Evolutionary conservation across 2,888 invertebrate genomes (phyloP).

Genomic region (Apodemia mormo): DNA sequence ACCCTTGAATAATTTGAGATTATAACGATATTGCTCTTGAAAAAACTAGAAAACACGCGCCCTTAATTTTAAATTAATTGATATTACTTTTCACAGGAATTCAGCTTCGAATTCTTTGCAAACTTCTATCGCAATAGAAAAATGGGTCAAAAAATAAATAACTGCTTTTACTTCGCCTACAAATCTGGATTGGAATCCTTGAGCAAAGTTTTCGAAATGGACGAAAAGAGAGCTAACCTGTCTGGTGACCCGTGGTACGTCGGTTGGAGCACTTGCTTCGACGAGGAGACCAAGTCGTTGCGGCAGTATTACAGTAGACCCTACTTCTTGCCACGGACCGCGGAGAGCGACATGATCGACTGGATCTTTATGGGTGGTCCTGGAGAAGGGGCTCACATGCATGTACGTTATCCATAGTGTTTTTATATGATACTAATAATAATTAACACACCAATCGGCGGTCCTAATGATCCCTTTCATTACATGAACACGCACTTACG

Average conservation of each 20-base stretch:
- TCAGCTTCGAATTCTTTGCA: conserved; percentile 92
- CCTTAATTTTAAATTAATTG: no score
- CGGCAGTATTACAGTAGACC: conserved; percentile 90
- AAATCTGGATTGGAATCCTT: conserved; percentile 91
- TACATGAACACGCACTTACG: no score
- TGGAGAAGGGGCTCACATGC: conserved; percentile 97
- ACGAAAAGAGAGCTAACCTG: conserved; percentile 84
- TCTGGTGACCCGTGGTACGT: conserved; percentile 87
- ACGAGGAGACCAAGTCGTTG: conserved; percentile 88
- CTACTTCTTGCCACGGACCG: conserved; percentile 92
- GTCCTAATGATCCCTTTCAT: no score
- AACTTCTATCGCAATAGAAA: conserved; percentile 85
- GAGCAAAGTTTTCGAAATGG: conserved; percentile 92
- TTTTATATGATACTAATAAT: no score
- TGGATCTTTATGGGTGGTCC: conserved; percentile 99
- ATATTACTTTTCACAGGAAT: conserved; percentile 68
- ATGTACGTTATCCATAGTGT: conserved; percentile 50
- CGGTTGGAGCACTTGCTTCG: conserved; percentile 96
- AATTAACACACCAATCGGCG: no score
- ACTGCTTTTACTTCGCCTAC: conserved; percentile 97
- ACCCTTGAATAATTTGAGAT: no score
- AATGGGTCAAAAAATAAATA: conserved; percentile 77
- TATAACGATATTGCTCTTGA: no score
- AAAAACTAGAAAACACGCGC: no score
- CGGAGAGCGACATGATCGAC: conserved; percentile 94